These are phyloP conservation scores for Nemotelus pantherinus DNA, from an alignment of 2,888 invertebrate species.

Conservation along the genomic window DNA sequence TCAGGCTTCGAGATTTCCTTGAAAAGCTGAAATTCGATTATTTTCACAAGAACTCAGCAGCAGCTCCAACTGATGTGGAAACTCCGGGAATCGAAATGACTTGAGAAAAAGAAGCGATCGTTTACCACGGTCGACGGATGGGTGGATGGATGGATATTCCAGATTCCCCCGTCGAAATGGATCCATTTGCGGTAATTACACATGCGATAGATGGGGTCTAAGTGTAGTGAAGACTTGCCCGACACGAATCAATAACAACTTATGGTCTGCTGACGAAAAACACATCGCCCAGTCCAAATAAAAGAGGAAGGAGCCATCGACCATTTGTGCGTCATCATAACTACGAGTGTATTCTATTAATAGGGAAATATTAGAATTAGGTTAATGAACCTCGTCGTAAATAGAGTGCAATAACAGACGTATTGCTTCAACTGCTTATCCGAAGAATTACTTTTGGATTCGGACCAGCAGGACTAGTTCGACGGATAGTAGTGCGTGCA, in stretches of 20 bases:
- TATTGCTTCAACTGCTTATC: slow-evolving; percentile 12
- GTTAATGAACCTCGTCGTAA: slow-evolving; percentile 13
- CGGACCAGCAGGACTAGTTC: background rate
- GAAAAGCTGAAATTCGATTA: no score
- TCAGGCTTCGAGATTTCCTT: no score
- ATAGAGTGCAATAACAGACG: background rate
- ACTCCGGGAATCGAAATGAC: no score
- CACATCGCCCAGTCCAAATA: slow-evolving; percentile 7
- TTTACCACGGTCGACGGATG: no score
- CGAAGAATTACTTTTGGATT: background rate
- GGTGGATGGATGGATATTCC: background rate
- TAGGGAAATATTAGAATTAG: slow-evolving; percentile 13
- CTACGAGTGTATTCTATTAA: slow-evolving; percentile 16
- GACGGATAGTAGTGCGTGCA: background rate
- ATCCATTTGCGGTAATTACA: slow-evolving; percentile 22
- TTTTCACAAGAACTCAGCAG: no score
- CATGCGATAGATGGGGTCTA: background rate
- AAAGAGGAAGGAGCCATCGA: slow-evolving; percentile 2
- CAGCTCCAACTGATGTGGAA: no score
- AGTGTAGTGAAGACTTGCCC: slow-evolving; percentile 1
- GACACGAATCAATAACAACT: slow-evolving; percentile 9
- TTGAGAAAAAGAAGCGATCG: no score
- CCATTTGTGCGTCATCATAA: slow-evolving; percentile 18
- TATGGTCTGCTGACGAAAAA: slow-evolving; percentile 16
- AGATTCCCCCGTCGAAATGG: background rate